Conservation (phyloP, 2,888 invertebrate species). For the Tetragnatha montana region DNA sequence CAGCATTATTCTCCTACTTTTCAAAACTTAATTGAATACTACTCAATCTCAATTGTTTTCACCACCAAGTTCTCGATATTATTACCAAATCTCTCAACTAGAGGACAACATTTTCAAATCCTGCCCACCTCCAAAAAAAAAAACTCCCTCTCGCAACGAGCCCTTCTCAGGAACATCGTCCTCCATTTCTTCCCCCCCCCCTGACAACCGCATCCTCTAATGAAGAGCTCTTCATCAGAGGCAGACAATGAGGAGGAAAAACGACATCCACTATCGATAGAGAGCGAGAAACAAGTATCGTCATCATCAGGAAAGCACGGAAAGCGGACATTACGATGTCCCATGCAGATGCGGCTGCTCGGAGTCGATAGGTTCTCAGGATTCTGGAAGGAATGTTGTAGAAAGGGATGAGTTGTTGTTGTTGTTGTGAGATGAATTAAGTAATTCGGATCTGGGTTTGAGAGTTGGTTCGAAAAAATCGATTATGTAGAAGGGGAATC, state of each 20-base stretch:
- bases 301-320: conserved; percentile 62
- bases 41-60: too few relatives aligned
- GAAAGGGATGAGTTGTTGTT: not conserved
- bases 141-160: too few relatives aligned
- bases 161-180: not conserved
- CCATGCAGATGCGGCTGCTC: conserved; percentile 61
- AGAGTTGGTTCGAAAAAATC: not conserved
- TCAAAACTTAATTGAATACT: too few relatives aligned
- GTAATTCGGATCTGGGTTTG: not conserved
- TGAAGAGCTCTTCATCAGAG: conserved; percentile 58
- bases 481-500: not conserved
- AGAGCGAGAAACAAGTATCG: conserved; percentile 57
- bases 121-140: too few relatives aligned
- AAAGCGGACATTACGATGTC: conserved; percentile 52
- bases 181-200: conserved; percentile 7
- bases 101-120: too few relatives aligned
- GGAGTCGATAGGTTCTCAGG: conserved; percentile 43
- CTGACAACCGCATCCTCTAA: conserved; percentile 12
- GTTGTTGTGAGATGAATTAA: not conserved
- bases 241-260: conserved; percentile 41
- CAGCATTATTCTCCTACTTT: too few relatives aligned
- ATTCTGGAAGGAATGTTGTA: not conserved
- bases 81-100: too few relatives aligned
- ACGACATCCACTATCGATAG: conserved; percentile 51
- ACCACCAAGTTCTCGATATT: too few relatives aligned